Base-by-base conservation (phyloP, 2,888 invertebrate species). In the Nomada goodeniana region DNA sequence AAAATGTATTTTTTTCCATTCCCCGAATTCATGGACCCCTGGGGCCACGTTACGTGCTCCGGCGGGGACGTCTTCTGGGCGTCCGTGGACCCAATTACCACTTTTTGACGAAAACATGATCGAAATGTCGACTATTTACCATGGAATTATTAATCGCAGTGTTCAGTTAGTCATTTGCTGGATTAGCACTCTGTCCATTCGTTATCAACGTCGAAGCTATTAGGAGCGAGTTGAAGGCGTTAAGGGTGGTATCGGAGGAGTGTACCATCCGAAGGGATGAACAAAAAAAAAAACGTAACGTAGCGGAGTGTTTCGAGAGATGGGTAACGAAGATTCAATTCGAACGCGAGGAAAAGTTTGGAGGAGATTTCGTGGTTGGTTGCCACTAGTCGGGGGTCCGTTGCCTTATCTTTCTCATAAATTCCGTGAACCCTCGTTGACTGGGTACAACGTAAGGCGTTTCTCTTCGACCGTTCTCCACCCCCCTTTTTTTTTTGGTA, bases 391-490 rank as follows among this genome's bases (percentile, higher is more conserved):
- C 47, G 20, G 47, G 36, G 65, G 7, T 26, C 26, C 44, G 55
- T 53, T 15, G 75, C 61, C 70, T 79, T 81, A 76, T 83, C 79
- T 57, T 18, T 20, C 75, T 77, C 85, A 68, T 85, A 85, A 83
- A 86, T 86, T 81, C 70, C 23, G 63, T 47, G 63, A 71, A 75
- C 83, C 80, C 72, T 80, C 72, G 77, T 72, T 68, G 71, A 72
- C 70, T 74, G 52, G 68, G 75, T 77, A 75, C 68, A 44, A 53
- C 64, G 57, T 26, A 10, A 13, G 59, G 18, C 23, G 52, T 74
- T 44, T 70, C 59, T 15, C 36, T 15, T 47, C 55, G 47, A 50
- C 23, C 77, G 29, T 47, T 60, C 50, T 44, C 59, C 29, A 57
- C 18, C 42, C 29, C 63, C 18, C 42, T 23, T 13, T 36, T 36